Conservation (phyloP, 2,797 vertebrate species). For the Botia almorhae region DNA sequence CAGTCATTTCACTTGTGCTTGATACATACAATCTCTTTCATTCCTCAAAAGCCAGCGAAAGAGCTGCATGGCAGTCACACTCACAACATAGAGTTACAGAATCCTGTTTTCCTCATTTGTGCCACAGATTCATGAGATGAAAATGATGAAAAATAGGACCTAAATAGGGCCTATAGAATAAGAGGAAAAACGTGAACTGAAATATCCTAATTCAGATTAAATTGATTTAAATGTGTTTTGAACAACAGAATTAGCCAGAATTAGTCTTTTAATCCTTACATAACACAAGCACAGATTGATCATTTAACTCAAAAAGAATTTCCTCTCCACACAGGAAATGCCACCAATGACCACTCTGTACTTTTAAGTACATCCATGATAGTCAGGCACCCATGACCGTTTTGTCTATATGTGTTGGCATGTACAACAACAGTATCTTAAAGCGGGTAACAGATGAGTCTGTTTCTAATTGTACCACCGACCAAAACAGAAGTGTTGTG, state of each 20-base stretch:
- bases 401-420: conserved; percentile 21
- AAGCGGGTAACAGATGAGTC: conserved; percentile 59
- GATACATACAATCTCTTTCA: conserved; percentile 42
- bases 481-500: conserved; percentile 50
- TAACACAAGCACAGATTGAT: not conserved
- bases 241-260: not conserved
- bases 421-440: conserved; percentile 54
- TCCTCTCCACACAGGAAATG: not conserved
- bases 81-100: conserved; percentile 6
- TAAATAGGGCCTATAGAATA: not conserved
- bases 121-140: not conserved
- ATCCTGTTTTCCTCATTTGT: conserved; percentile 2
- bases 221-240: not conserved
- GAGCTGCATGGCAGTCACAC: conserved; percentile 18
- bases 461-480: conserved; percentile 29
- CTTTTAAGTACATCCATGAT: not conserved
- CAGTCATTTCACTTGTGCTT: conserved; percentile 3
- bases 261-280: not conserved
- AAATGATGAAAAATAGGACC: not conserved
- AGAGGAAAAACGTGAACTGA: not conserved
- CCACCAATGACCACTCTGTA: not conserved
- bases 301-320: not conserved
- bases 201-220: conserved; percentile 6
- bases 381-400: not conserved
- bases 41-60: conserved; percentile 43